Evolutionary conservation across 2,888 invertebrate genomes (phyloP), one percentile per base, ranked within the genome.

Genomic region (Netelia fuscicornis): DNA sequence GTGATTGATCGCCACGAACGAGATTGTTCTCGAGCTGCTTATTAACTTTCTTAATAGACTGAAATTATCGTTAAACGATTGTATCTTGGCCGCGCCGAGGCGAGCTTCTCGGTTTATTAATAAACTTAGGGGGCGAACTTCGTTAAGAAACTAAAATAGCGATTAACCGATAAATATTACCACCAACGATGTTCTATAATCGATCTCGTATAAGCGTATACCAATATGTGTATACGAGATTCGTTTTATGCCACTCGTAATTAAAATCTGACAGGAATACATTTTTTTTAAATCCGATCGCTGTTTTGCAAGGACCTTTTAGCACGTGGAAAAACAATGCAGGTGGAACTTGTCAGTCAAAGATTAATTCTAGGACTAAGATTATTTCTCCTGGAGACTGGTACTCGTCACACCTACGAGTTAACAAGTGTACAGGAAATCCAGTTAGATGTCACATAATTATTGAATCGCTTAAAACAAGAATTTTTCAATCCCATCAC

Each of bases 31-130:
- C 9, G 20, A 71, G 67, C 70, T 48, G 70, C 79, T 77, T 83
- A 87, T 89, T 86, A 87, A 83, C 85, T 82, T 68, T 64, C 77
- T 76, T 86, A 87, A 87, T 86, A 82, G 77, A 74, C 79, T 77
- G 83, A 83, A 87, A 88, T 89, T 85, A 86, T 83, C 75, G 72
- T 74, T 6, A 70, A 82, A 78, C 83, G 85, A 88, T 83, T 58
- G 62, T 48, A 76, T 83, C 72, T 13, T 54, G 64, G n/a, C 48
- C 60, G 25, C 37, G 23, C 20, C 30, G 62, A 20, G 48, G 30
- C 23, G 25, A 74, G 64, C 25, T 76, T 60, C 54, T 58, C 54
- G 13, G 42, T 76, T 72, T 71, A 76, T 76, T 68, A 81, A 68
- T 77, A 81, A 80, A 58, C 23, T 54, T 65, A 67, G 52, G 44